phyloP scores from a whole-genome alignment of 2,113 vertebrate species.

The Tachycineta bicolor region DNA sequence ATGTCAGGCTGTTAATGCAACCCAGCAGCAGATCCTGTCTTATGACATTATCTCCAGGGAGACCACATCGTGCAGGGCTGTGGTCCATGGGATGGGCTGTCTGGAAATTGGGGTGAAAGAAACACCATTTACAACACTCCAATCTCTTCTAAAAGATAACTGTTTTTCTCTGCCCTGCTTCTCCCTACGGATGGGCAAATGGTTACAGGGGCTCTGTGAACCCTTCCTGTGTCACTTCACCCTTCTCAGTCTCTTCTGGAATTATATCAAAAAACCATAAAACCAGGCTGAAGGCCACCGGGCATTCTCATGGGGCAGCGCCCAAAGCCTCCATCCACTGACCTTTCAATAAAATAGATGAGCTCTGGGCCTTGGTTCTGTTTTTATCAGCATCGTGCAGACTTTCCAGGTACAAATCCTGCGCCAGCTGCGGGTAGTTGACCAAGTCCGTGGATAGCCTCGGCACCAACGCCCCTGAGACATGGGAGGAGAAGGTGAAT shows the following conservation, averaged over 20 bases:
- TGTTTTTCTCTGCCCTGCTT: neutral
- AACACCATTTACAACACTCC: neutral
- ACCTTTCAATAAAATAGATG: neutral
- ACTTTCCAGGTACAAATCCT: neutral
- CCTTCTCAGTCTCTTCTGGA: neutral
- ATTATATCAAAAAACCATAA: neutral
- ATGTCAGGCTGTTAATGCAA: neutral
- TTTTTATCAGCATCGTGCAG: neutral
- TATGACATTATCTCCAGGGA: neutral
- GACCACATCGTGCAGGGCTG: rapidly evolving
- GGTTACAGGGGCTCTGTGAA: neutral
- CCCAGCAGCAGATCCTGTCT: neutral
- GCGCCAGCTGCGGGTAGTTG: conserved; percentile 7
- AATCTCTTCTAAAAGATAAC: neutral
- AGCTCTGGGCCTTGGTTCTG: neutral
- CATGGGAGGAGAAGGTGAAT: neutral
- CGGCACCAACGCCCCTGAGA: neutral
- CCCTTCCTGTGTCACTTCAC: neutral
- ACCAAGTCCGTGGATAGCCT: neutral
- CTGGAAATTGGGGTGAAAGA: neutral
- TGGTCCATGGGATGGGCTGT: neutral
- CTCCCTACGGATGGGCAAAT: neutral
- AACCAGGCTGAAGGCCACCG: neutral
- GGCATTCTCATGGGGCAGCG: neutral
- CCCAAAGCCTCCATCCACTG: neutral